Evolutionary conservation across 2,888 invertebrate genomes (phyloP).

Genomic region (Lasioglossum malachurum): DNA sequence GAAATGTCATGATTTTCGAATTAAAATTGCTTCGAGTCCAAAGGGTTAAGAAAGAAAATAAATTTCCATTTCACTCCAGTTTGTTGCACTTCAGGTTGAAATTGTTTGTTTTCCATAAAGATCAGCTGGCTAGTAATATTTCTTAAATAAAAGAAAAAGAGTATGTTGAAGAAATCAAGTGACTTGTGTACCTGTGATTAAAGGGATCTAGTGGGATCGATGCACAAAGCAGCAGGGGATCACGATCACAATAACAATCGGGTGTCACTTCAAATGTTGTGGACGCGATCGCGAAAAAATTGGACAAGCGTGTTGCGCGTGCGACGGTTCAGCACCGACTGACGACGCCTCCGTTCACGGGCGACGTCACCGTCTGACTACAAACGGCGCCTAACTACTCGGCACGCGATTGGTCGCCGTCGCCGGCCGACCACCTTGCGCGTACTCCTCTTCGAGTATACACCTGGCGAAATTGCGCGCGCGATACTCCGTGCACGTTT

Average conservation of each 20-base stretch:
- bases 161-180: not conserved
- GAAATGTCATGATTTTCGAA: too few relatives aligned
- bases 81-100: too few relatives aligned
- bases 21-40: too few relatives aligned
- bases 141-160: not conserved
- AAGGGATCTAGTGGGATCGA: not conserved
- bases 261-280: not conserved
- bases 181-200: constrained; percentile 23
- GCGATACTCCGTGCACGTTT: constrained; percentile 12
- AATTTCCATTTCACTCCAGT: too few relatives aligned
- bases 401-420: constrained; percentile 65
- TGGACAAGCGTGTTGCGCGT: not conserved
- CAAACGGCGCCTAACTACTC: constrained; percentile 68
- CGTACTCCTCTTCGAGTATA: constrained; percentile 15
- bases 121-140: too few relatives aligned
- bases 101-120: too few relatives aligned
- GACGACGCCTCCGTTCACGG: constrained; percentile 40
- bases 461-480: constrained; percentile 49
- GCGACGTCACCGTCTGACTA: constrained; percentile 45
- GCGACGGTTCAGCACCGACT: constrained; percentile 65
- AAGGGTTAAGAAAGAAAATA: too few relatives aligned
- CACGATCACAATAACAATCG: constrained; percentile 1
- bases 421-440: constrained; percentile 53
- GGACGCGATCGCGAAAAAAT: not conserved
- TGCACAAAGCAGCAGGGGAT: not conserved